A percentile compares a stretch with the other conserved stretches of the same genome.
phyloP scores from a whole-genome alignment of 2,113 vertebrate species.

The Fregetta grallaria region DNA sequence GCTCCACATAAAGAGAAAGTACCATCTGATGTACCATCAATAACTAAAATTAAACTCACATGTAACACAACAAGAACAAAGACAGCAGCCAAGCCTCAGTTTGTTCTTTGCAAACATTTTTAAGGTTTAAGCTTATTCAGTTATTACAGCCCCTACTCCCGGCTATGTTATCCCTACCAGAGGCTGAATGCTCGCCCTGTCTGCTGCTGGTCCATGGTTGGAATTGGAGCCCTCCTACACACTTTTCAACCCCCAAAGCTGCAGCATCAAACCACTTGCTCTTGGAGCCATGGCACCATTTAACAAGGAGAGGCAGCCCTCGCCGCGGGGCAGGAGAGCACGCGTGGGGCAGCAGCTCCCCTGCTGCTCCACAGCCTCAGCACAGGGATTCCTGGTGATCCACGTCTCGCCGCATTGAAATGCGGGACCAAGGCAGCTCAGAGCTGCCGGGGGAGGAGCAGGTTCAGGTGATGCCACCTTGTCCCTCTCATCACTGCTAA shows the following conservation, averaged over 20 bases:
- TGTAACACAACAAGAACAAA: background rate
- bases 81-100: background rate
- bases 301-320: background rate
- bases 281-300: background rate
- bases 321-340: background rate
- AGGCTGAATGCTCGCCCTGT: background rate
- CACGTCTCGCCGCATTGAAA: accelerated
- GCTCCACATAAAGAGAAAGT: background rate
- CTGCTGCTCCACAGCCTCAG: background rate
- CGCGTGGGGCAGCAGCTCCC: background rate
- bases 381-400: no score
- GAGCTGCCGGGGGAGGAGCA: background rate
- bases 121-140: background rate
- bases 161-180: background rate
- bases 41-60: conserved; percentile 4
- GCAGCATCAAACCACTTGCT: background rate
- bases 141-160: background rate
- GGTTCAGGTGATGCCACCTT: background rate
- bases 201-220: background rate
- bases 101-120: background rate
- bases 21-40: background rate
- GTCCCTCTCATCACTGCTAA: background rate
- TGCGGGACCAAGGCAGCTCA: background rate
- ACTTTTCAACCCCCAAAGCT: background rate
- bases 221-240: background rate